phyloP scores from a whole-genome alignment of 2,888 invertebrate species.

The Cryptosula pallasiana region DNA sequence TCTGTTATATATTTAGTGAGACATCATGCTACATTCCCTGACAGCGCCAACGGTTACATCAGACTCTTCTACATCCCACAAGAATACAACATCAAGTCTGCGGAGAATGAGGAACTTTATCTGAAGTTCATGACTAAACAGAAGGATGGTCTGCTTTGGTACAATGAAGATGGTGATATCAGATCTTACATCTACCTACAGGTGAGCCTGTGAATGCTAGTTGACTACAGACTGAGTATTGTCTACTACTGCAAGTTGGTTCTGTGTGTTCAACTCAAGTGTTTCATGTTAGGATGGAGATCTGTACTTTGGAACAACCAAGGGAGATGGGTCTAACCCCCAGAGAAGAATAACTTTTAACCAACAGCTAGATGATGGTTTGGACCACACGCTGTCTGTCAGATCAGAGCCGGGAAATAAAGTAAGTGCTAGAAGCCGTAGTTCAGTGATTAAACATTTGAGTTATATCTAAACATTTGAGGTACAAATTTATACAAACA shows the following conservation, averaged over 20 bases:
- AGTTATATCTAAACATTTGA: too few relatives aligned
- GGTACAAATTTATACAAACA: too few relatives aligned
- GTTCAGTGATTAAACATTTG: too few relatives aligned
- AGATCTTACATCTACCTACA: conserved; percentile 39
- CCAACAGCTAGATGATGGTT: neutral
- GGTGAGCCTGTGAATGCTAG: too few relatives aligned
- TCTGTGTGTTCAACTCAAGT: too few relatives aligned
- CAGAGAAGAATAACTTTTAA: neutral
- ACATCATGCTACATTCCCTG: conserved; percentile 12
- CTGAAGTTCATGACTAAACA: conserved; percentile 39
- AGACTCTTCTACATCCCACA: conserved; percentile 14
- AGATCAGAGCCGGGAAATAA: neutral
- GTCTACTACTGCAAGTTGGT: too few relatives aligned
- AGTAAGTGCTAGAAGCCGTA: neutral
- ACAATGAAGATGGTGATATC: conserved; percentile 32
- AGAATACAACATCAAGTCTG: neutral
- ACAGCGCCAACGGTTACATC: conserved; percentile 12
- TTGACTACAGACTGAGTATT: too few relatives aligned
- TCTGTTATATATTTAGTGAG: too few relatives aligned
- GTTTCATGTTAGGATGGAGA: conserved; percentile 21
- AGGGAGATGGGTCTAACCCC: neutral
- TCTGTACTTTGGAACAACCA: neutral
- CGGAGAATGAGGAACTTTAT: conserved; percentile 26
- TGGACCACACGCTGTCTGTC: neutral
- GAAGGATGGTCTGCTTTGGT: conserved; percentile 44